Evolutionary conservation across 2,888 invertebrate genomes (phyloP), one percentile per base, ranked within the genome.

Genomic region (Eupeodes luniger): DNA sequence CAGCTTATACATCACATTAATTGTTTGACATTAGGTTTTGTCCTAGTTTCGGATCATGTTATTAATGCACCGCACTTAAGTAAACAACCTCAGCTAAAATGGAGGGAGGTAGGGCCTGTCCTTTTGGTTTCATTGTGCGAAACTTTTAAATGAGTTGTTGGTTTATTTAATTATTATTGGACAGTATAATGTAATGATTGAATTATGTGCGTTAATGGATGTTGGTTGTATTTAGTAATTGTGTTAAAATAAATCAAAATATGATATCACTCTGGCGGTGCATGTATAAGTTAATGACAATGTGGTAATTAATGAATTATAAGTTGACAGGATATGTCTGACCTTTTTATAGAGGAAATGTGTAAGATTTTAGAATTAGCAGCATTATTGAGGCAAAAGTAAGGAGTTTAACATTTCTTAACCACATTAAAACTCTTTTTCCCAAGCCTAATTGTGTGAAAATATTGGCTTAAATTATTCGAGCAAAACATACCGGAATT

Each of bases 111-210:
- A 40, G 19, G 16, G 19, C 16, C 10, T 11, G 9, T 1, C 62
- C 44, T 44, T 44, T 64, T 16, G n/a, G 16, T 62, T 61, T 59
- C 34, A 59, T 14, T 34, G 14, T 61, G 44, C 19, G 44, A 64
- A 44, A 27, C 4, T 64, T 44, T 64, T 16, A 61, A 61, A 59
- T 44, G 36, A 27, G 27, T 7, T 51, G 57, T 36, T 49, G 64
- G 57, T 59, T 74, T 44, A 62, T 79, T 83, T 53, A 47, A 74
- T 83, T 79, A 74, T 83, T 79, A 79, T 78, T 55, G 55, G 78
- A 47, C 40, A 12, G 51, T 47, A 34, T 27, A 66, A 61, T 69
- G 40, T 34, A 66, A 47, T 83, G 49, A 83, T 79, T 79, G n/a
- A 66, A 83, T 67, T 79, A 61, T 27, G 53, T 66, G 53, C 14